Percentiles rank a stretch among this genome's conserved stretches.
phyloP scores from a whole-genome alignment of 2,113 vertebrate species.

The Steatornis caripensis region DNA sequence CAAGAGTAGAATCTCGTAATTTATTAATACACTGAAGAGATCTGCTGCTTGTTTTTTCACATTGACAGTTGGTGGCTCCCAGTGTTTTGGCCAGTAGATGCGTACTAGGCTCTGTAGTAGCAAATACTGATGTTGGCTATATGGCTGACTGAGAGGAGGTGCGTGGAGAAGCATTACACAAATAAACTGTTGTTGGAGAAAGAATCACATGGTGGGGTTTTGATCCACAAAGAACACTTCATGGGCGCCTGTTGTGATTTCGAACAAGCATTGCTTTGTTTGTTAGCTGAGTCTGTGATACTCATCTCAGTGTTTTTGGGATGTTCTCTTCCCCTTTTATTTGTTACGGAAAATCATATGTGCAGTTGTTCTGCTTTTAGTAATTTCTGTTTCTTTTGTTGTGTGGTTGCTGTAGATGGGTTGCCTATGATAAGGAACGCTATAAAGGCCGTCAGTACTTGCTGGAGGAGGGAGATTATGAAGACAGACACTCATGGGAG shows the following conservation, averaged over 20 bases:
- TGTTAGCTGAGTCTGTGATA: neutral
- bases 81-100: neutral
- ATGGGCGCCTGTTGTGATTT: neutral
- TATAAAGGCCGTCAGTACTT: conserved; percentile 84
- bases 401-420: conserved; percentile 76
- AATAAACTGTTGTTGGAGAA: neutral
- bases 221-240: neutral
- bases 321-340: neutral
- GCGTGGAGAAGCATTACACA: neutral
- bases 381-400: neutral
- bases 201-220: neutral
- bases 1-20: neutral
- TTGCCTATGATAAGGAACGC: conserved; percentile 80
- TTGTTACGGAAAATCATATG: neutral
- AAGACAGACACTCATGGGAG: conserved; percentile 66
- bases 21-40: neutral
- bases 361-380: neutral
- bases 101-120: neutral
- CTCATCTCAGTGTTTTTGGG: neutral
- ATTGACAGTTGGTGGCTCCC: neutral
- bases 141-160: neutral
- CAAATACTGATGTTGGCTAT: neutral
- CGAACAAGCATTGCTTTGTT: neutral
- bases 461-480: conserved; percentile 84
- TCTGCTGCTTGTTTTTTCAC: neutral